Evolutionary conservation across 2,113 vertebrate species (phyloP), one percentile per base, ranked within the genome.

Genomic region (Serilophus lunatus): DNA sequence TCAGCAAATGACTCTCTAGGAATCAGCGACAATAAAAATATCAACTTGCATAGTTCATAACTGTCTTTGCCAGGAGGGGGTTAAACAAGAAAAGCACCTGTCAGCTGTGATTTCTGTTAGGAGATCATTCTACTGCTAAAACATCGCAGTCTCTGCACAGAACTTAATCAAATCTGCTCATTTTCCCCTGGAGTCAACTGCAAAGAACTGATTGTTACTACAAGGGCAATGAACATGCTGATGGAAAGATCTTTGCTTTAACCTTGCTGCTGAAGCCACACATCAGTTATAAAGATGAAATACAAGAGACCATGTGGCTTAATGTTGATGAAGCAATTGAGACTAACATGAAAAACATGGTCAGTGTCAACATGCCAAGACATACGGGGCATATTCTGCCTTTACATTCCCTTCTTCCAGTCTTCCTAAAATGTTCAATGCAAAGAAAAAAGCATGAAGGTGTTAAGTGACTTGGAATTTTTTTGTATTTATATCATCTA

Each of bases 401-500:
- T 80, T 57, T 60, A 23, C 84, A n/a, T 26, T 51, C 70, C 40
- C 28, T 76, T 51, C 56, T 49, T 9, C 13, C 20, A 8, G 6
- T 28, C 53, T 79, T 38, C 75, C 35, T 59, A 50, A 86, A 78
- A 66, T 10, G 17, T 51, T 88, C 69, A 75, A 2, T 18, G 33
- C 42, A 66, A 86, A 78, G 17, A 82, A 44, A 82, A 82, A 79
- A 61, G 33, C 54, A 81, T 31, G 40, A 74, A 64, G 71, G 60
- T 25, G 22, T 81, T 63, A 81, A 81, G 68, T 59, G 72, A 51
- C 72, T 81, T 36, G 47, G 83, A 81, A 51, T 83, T 75, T 71
- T 86, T 93, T 47, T 92, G 44, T 72, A 75, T 89, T 92, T 79
- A 10, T 91, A 84, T 42, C 60, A 88, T 86, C 88, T 97, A 93